These are phyloP conservation scores for Steinernema feltiae DNA, from an alignment of 1,140 invertebrate species.

Conservation along the genomic window DNA sequence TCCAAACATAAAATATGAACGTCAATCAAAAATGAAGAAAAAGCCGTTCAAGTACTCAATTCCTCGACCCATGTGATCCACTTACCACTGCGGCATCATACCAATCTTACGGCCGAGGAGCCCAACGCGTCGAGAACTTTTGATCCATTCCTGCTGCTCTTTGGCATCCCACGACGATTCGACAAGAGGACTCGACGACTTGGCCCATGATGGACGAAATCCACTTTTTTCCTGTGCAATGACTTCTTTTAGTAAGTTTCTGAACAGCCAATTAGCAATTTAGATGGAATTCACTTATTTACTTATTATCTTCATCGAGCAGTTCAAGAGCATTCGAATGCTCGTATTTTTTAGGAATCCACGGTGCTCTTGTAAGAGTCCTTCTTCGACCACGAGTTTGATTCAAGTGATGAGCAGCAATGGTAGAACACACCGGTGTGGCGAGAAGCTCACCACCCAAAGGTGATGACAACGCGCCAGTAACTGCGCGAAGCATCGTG, in stretches of 20 bases:
- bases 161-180: background rate
- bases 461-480: background rate
- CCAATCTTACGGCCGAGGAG: slow-evolving; percentile 88
- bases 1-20: background rate
- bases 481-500: slow-evolving; percentile 2
- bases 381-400: slow-evolving; percentile 29
- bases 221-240: background rate
- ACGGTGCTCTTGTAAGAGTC: slow-evolving; percentile 29
- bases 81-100: slow-evolving; percentile 76
- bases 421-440: background rate
- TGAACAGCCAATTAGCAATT: background rate
- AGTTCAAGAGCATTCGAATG: background rate
- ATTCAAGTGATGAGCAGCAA: background rate
- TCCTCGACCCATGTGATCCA: background rate
- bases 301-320: slow-evolving; percentile 20
- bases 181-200: background rate
- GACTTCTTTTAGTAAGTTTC: slow-evolving; percentile 19
- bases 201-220: background rate
- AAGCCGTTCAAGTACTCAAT: background rate
- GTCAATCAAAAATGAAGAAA: background rate
- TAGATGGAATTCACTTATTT: background rate
- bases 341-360: slow-evolving; percentile 23
- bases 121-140: slow-evolving; percentile 64
- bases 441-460: background rate
- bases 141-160: background rate